These are phyloP conservation scores for Gorsachius goisagi DNA, from an alignment of 2,113 vertebrate species.

Conservation along the genomic window DNA sequence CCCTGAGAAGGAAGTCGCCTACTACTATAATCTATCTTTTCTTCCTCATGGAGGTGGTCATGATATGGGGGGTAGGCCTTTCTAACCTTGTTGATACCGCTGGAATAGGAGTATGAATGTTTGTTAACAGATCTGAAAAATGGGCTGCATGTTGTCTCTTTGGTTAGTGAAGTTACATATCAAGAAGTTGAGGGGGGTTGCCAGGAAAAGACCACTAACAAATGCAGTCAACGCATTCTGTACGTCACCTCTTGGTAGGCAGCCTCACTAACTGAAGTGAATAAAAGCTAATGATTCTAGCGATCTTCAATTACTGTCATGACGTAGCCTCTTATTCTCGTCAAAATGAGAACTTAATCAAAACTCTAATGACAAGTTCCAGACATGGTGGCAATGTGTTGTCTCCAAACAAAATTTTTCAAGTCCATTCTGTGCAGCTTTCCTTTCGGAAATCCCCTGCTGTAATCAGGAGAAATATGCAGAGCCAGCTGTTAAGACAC, in stretches of 20 bases:
- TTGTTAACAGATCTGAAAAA: neutral
- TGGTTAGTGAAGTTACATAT: neutral
- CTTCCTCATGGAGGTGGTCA: no score
- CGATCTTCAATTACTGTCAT: neutral
- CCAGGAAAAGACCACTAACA: neutral
- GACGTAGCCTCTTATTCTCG: neutral
- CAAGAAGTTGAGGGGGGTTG: neutral
- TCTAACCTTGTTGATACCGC: no score
- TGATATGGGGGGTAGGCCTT: no score
- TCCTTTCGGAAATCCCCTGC: neutral
- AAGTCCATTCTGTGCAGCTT: neutral
- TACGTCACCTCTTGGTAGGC: neutral
- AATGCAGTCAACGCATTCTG: neutral
- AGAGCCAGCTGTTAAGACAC: neutral
- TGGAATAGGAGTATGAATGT: neutral
- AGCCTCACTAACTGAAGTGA: neutral
- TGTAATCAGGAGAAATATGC: slow-evolving; percentile 2
- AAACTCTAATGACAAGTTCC: slow-evolving; percentile 16
- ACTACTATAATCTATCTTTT: no score
- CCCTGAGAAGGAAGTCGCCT: no score
- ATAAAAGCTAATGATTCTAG: neutral
- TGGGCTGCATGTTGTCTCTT: neutral
- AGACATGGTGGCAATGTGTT: neutral
- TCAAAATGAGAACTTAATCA: slow-evolving; percentile 20
- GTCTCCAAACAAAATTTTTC: slow-evolving; percentile 13